Conservation (phyloP, 2,113 vertebrate genomes). For the Corapipo altera region DNA sequence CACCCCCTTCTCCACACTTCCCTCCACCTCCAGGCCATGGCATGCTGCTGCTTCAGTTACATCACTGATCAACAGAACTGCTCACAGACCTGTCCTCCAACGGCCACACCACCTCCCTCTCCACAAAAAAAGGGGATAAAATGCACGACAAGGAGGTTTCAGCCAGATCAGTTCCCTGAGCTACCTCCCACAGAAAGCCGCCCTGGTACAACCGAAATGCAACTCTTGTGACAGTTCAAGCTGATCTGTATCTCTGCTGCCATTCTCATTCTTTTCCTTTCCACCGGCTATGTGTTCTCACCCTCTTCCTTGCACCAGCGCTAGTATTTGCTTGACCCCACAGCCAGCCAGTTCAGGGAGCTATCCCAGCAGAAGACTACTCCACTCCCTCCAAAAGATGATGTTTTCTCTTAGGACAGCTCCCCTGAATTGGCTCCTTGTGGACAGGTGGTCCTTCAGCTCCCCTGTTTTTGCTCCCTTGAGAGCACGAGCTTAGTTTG, state of each 20-base stretch:
- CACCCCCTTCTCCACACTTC: neutral
- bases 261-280: neutral
- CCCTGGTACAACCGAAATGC: neutral
- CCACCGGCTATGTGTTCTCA: neutral
- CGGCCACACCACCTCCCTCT: neutral
- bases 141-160: neutral
- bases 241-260: neutral
- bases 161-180: neutral
- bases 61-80: neutral
- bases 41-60: neutral
- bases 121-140: neutral
- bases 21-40: neutral
- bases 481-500: neutral
- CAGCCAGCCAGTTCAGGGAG: neutral
- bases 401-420: neutral
- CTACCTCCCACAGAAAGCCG: neutral
- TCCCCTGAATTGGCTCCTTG: neutral
- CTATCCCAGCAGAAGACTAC: neutral
- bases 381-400: neutral
- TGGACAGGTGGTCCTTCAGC: neutral
- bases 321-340: neutral
- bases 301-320: neutral
- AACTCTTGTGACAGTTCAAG: neutral
- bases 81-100: neutral
- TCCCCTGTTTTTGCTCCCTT: neutral